Evolutionary conservation across 2,797 vertebrate genomes (phyloP).

Genomic region (Enteromius afrohamiltoni): DNA sequence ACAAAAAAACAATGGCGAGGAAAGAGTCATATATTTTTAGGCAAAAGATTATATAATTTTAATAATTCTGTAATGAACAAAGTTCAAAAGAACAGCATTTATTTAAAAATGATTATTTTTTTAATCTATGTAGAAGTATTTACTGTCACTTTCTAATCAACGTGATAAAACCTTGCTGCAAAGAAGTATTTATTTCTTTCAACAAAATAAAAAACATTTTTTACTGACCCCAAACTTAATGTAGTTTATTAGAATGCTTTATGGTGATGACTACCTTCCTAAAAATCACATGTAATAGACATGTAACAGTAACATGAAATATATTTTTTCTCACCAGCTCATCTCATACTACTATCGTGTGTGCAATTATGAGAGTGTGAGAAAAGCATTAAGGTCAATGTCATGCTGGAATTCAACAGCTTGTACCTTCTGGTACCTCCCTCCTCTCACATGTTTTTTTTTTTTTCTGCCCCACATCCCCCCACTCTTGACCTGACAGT

Average conservation of each 20-base stretch:
- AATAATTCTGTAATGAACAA: neutral
- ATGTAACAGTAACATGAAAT: neutral
- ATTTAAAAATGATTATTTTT: neutral
- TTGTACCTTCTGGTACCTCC: slow-evolving; percentile 59
- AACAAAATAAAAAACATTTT: neutral
- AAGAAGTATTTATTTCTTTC: neutral
- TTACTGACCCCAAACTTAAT: neutral
- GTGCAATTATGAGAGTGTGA: slow-evolving; percentile 15
- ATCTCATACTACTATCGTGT: slow-evolving; percentile 16
- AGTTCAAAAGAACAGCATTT: neutral
- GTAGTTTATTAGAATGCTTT: neutral
- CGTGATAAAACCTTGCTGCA: neutral
- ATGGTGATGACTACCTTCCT: neutral
- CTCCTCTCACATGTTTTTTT: neutral
- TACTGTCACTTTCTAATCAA: neutral
- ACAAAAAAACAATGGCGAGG: no score
- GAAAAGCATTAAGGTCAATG: slow-evolving; percentile 23
- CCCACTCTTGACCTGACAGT: slow-evolving; percentile 10
- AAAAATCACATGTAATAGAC: neutral
- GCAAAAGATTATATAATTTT: neutral
- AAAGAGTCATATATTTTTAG: no score
- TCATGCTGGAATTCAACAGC: slow-evolving; percentile 59
- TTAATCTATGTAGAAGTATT: neutral
- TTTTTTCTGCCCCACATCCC: neutral
- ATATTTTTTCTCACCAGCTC: slow-evolving; percentile 21